These are phyloP conservation scores for Gymnoscopelus braueri DNA, from an alignment of 2,797 vertebrate genomes.

Conservation along the genomic window DNA sequence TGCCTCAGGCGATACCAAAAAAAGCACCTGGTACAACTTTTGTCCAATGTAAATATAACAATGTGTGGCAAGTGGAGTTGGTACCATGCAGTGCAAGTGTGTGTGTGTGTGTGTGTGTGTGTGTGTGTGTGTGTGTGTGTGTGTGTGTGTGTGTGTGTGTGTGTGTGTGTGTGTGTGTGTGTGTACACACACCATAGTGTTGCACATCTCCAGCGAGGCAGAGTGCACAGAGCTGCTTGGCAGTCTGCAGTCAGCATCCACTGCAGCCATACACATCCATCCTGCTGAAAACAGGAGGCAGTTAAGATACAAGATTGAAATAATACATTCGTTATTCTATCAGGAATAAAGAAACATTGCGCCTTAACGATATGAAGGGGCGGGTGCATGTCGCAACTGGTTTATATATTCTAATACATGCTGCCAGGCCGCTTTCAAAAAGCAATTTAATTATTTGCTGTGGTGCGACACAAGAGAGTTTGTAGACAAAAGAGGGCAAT, in stretches of 20 bases:
- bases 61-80: no score
- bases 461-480: slow-evolving; percentile 64
- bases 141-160: background rate
- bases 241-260: slow-evolving; percentile 22
- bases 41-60: no score
- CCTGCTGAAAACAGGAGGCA: slow-evolving; percentile 56
- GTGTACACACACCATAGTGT: slow-evolving; percentile 50
- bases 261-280: slow-evolving; percentile 79
- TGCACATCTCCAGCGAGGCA: slow-evolving; percentile 11
- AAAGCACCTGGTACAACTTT: no score
- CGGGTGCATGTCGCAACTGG: slow-evolving; percentile 47
- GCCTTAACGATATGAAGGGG: slow-evolving; percentile 50
- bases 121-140: slow-evolving; percentile 5
- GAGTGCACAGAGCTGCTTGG: slow-evolving; percentile 12
- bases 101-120: slow-evolving; percentile 8
- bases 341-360: slow-evolving; percentile 30
- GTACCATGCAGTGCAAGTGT: no score
- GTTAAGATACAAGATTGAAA: slow-evolving; percentile 43
- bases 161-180: background rate
- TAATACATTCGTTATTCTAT: slow-evolving; percentile 49
- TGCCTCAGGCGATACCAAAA: no score
- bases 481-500: slow-evolving; percentile 60
- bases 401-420: slow-evolving; percentile 44
- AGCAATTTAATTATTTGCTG: slow-evolving; percentile 70
- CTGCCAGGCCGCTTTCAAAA: slow-evolving; percentile 61